These are phyloP conservation scores for Aplocera efformata DNA, from an alignment of 2,888 invertebrate genomes.

Conservation along the genomic window DNA sequence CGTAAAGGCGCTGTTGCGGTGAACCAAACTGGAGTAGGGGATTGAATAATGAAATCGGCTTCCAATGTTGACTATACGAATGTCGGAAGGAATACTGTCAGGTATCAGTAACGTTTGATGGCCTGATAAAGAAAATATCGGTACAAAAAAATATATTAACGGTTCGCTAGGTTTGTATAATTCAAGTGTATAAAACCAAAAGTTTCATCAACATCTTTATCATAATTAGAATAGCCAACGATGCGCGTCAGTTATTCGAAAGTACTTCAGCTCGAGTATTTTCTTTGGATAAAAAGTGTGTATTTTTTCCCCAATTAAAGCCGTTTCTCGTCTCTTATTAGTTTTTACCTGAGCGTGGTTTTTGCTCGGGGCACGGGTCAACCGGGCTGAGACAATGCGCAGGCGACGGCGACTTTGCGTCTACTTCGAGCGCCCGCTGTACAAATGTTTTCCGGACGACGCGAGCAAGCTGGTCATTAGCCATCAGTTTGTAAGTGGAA, in stretches of 20 bases:
- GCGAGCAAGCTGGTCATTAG: no score
- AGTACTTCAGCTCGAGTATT: slow-evolving; percentile 36
- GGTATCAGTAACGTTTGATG: no score
- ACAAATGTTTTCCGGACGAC: neutral
- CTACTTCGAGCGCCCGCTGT: slow-evolving; percentile 7
- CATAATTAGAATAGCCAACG: slow-evolving; percentile 35
- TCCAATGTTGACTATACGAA: no score
- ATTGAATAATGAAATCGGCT: no score
- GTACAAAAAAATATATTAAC: neutral
- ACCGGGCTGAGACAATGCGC: slow-evolving; percentile 72
- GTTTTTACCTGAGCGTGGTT: slow-evolving; percentile 55
- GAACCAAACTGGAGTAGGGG: no score
- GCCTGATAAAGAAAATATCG: no score
- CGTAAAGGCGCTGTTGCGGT: no score
- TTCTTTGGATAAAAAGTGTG: slow-evolving; percentile 48
- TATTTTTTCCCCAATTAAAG: slow-evolving; percentile 70
- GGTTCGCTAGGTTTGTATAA: neutral
- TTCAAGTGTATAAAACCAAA: slow-evolving; percentile 21
- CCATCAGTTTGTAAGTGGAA: no score
- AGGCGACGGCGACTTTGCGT: slow-evolving; percentile 17
- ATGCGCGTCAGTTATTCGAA: slow-evolving; percentile 33
- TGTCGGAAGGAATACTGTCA: no score
- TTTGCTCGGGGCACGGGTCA: slow-evolving; percentile 77
- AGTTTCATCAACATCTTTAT: slow-evolving; percentile 37
- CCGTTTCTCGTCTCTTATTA: slow-evolving; percentile 50